Percentiles rank a stretch among this genome's conserved stretches.
Conservation (phyloP, 1,140 invertebrate genomes). For the Gryon sp. region DNA sequence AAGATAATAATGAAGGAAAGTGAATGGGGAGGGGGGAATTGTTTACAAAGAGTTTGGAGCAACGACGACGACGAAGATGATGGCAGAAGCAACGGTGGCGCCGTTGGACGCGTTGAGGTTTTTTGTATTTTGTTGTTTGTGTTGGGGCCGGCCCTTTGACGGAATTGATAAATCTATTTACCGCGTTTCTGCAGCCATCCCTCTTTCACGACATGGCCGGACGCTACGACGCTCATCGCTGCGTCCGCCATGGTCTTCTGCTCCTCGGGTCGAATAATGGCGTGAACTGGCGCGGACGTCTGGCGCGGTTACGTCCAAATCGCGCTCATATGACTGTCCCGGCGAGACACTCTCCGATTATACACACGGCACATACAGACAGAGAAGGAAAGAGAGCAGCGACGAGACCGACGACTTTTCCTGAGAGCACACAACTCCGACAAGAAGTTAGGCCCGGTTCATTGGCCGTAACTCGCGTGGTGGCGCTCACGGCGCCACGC, state of each 20-base stretch:
- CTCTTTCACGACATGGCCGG: slow-evolving; percentile 85
- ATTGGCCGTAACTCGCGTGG: slow-evolving; percentile 19
- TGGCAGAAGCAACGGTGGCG: no score
- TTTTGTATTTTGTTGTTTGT: no score
- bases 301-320: slow-evolving; percentile 23
- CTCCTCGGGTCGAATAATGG: slow-evolving; percentile 19
- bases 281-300: slow-evolving; percentile 25
- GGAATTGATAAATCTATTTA: slow-evolving; percentile 61
- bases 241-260: slow-evolving; percentile 71
- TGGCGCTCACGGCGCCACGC: no score
- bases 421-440: background rate
- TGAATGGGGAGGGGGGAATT: no score
- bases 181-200: slow-evolving; percentile 91
- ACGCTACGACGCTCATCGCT: slow-evolving; percentile 77
- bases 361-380: background rate
- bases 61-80: no score
- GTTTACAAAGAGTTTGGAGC: no score
- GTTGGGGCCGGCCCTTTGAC: background rate
- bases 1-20: no score
- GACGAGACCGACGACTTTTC: background rate
- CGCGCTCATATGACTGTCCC: background rate
- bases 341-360: no score
- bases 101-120: no score
- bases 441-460: slow-evolving; percentile 15
- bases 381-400: no score